A percentile compares a stretch with the other conserved stretches of the same genome.
phyloP scores from a whole-genome alignment of 1,140 invertebrate genomes.

The Medauroidea extradentata region DNA sequence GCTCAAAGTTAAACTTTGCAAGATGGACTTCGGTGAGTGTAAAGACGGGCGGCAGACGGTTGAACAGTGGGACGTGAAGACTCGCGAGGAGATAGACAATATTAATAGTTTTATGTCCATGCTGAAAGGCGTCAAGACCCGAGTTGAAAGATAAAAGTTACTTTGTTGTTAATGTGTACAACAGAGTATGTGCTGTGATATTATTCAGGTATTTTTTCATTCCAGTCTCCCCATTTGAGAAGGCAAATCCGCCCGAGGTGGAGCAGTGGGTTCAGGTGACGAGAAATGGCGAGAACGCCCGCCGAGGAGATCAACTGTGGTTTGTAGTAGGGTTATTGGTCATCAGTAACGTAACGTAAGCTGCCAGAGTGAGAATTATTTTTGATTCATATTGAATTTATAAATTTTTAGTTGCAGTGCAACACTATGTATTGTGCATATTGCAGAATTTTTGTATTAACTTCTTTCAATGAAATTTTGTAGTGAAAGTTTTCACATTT shows the following conservation, averaged over 20 bases:
- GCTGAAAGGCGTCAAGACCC: constrained; percentile 31
- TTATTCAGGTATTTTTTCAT: constrained; percentile 43
- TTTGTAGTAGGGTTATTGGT: constrained; percentile 7
- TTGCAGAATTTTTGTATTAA: no score
- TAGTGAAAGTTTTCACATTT: no score
- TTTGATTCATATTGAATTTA: no score
- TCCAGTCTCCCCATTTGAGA: constrained; percentile 45
- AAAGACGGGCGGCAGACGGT: not conserved
- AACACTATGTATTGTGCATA: no score
- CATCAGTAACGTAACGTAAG: no score
- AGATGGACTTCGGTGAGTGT: constrained; percentile 13
- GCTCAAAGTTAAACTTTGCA: constrained; percentile 34
- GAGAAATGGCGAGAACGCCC: not conserved
- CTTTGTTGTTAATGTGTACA: not conserved
- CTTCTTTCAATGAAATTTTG: no score
- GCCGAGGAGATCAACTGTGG: constrained; percentile 9
- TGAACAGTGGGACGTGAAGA: constrained; percentile 26
- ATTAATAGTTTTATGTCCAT: constrained; percentile 38
- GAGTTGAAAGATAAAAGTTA: constrained; percentile 32
- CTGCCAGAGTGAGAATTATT: no score
- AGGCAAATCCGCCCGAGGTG: constrained; percentile 24
- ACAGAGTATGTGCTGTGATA: constrained; percentile 27
- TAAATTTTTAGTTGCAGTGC: no score
- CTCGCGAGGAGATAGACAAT: constrained; percentile 34
- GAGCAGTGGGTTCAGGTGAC: constrained; percentile 7